These are phyloP conservation scores for Eulemur rubriventer DNA, from an alignment of 2,797 vertebrate species.

Conservation along the genomic window DNA sequence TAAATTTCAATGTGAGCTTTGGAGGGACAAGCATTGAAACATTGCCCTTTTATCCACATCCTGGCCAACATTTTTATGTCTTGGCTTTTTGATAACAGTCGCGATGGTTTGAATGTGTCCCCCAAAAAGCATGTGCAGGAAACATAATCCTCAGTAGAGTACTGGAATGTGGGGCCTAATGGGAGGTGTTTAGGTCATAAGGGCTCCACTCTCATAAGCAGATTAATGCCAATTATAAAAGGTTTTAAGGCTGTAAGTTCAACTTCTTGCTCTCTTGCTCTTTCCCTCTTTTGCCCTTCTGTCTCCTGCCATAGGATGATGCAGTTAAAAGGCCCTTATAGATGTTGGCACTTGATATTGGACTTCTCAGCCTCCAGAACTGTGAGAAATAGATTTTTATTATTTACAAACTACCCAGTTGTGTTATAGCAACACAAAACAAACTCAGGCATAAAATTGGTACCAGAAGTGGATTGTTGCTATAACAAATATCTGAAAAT, in stretches of 20 bases:
- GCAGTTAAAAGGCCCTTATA: background rate
- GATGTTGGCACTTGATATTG: background rate
- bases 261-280: background rate
- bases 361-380: background rate
- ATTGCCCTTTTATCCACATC: background rate
- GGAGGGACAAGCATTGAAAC: background rate
- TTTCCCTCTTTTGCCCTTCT: background rate
- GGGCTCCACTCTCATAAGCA: background rate
- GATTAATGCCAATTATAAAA: background rate
- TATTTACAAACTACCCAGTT: background rate
- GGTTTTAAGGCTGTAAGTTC: background rate
- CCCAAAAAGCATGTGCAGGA: background rate
- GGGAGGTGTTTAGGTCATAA: background rate
- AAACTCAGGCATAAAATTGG: background rate
- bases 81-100: background rate
- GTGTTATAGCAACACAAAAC: background rate
- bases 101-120: background rate
- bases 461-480: background rate
- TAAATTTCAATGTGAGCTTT: background rate
- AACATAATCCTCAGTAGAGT: background rate
- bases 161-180: background rate
- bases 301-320: background rate
- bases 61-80: background rate
- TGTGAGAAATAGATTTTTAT: background rate
- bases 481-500: background rate